Evolutionary conservation across 1,140 invertebrate genomes (phyloP), one percentile per base, ranked within the genome.

Genomic region (Caerostris darwini): DNA sequence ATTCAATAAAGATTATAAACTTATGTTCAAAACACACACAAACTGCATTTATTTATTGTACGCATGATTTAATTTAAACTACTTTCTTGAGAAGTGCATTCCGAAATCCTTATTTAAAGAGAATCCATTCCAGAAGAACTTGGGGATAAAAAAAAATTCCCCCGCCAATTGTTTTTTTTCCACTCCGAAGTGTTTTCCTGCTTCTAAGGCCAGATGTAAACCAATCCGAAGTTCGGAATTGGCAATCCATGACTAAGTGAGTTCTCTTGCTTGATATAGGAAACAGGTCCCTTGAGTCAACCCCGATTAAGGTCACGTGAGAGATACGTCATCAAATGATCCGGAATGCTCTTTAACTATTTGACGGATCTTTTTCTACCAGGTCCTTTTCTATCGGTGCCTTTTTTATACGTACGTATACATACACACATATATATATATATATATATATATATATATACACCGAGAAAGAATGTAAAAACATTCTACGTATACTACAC

Each of bases 211-310:
- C 34, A 59, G 59, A 87, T 87, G 58, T 87, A 61, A 87, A 87
- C 53, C 7, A 54, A 57, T 56, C 57, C 82, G 14, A 54, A 0
- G 19, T 61, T 56, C n/a, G 56, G 69, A 82, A 90, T 77, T 67
- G 53, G 53, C 90, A 92, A 83, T 92, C 77, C 90, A 92, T 92
- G 90, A 67, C 82, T 92, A 92, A 92, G 90, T 92, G 82, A 14
- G 17, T 92, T 92, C 90, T 34, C 90, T 85, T 92, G 90, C 90
- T 92, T 92, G 14, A 92, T 85, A n/a, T n/a, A 14, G 14, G 57
- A 85, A 92, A 77, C 69, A 77, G 71, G 90, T 92, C 90, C 90
- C 90, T 0, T n/a, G 59, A 53, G 77, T 81, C 64, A 77, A 50
- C 14, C 8, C 17, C 56, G 17, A 59, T 81, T 19, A 19, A 14